These are phyloP conservation scores for Halisarca cf. caerulea DNA, from an alignment of 37 sponge, comb jelly and placozoan species.

Conservation along the genomic window DNA sequence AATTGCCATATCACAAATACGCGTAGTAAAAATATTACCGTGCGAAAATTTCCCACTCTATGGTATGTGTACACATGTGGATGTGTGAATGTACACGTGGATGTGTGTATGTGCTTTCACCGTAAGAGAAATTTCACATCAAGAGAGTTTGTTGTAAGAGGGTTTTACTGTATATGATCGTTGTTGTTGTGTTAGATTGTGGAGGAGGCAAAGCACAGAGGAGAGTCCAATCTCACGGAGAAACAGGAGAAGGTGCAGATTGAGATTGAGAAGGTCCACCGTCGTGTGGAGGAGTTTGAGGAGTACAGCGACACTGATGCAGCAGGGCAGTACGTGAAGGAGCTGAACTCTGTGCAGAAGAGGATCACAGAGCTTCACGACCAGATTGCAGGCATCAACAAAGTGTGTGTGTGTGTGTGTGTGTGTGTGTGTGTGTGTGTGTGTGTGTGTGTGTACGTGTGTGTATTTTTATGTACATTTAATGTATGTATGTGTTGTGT, in stretches of 20 bases:
- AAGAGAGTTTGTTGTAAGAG: too few relatives aligned
- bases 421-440: too few relatives aligned
- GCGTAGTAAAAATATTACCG: too few relatives aligned
- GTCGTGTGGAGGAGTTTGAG: constrained; percentile 84
- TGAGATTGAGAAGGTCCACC: constrained; percentile 84
- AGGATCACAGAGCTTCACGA: constrained; percentile 76
- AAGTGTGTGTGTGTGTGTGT: constrained; percentile 25
- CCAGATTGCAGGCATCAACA: constrained; percentile 77
- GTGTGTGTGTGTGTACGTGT: too few relatives aligned
- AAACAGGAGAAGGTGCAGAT: constrained; percentile 84
- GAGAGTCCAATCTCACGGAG: constrained; percentile 77
- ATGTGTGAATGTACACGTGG: too few relatives aligned
- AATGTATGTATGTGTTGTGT: too few relatives aligned
- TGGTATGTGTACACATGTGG: too few relatives aligned
- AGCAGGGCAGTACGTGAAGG: constrained; percentile 58
- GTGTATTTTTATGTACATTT: too few relatives aligned
- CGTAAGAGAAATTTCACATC: too few relatives aligned
- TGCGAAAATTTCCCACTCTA: too few relatives aligned
- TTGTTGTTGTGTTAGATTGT: constrained; percentile 43
- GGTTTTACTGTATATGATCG: too few relatives aligned
- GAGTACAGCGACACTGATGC: constrained; percentile 83
- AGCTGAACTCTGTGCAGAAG: constrained; percentile 61
- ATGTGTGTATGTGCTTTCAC: not conserved
- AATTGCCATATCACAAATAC: too few relatives aligned
- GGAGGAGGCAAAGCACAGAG: constrained; percentile 62